A percentile compares a stretch with the other conserved stretches of the same genome.
phyloP scores from a whole-genome alignment of 2,113 vertebrate genomes.

The Cygnus atratus region DNA sequence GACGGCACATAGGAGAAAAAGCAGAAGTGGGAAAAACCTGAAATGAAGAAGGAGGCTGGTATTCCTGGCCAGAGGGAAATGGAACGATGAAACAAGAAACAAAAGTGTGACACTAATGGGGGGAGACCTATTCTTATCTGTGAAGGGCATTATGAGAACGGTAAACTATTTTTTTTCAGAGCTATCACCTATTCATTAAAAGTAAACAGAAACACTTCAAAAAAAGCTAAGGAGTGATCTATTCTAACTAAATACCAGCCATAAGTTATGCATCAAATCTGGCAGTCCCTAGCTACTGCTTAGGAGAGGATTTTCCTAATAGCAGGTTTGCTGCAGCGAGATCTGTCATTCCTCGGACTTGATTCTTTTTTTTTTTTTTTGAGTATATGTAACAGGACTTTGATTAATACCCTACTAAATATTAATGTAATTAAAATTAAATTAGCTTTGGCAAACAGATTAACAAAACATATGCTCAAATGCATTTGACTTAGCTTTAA shows the following conservation, averaged over 20 bases:
- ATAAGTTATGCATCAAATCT: slow-evolving; percentile 18
- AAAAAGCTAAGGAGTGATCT: background rate
- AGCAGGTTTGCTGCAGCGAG: slow-evolving; percentile 28
- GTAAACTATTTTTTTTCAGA: background rate
- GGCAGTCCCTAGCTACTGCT: background rate
- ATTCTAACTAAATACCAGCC: slow-evolving; percentile 26
- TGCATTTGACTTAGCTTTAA: slow-evolving; percentile 34
- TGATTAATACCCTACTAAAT: slow-evolving; percentile 59
- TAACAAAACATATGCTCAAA: slow-evolving; percentile 44
- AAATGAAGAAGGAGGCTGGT: slow-evolving; percentile 47
- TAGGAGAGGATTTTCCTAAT: slow-evolving; percentile 31
- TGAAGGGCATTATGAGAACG: background rate
- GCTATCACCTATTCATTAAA: background rate
- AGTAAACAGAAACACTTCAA: background rate
- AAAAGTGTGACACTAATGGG: background rate
- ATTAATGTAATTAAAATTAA: slow-evolving; percentile 65
- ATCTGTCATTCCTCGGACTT: slow-evolving; percentile 21
- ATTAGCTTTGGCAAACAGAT: slow-evolving; percentile 58
- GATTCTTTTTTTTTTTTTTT: background rate
- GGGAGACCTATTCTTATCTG: background rate
- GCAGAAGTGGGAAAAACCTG: slow-evolving; percentile 58
- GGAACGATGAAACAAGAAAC: background rate
- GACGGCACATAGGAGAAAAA: slow-evolving; percentile 48
- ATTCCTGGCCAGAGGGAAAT: slow-evolving; percentile 29
- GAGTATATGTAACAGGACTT: slow-evolving; percentile 23